phyloP scores from a whole-genome alignment of 2,113 vertebrate genomes.

The Pseudopipra pipra region DNA sequence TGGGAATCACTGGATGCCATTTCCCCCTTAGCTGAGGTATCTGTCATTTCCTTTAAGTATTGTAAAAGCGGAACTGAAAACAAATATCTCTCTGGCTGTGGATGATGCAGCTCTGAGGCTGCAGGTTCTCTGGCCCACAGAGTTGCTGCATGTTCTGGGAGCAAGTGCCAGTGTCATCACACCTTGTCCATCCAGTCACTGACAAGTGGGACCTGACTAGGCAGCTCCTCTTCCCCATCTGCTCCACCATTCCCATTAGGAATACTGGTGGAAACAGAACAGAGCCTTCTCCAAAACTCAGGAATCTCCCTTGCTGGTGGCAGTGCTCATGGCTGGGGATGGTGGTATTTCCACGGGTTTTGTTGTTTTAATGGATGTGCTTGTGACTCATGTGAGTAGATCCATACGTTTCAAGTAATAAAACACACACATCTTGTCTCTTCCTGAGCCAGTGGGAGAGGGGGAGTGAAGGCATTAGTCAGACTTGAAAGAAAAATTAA shows the following conservation, averaged over 20 bases:
- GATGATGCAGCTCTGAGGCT: background rate
- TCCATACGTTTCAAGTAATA: slow-evolving; percentile 18
- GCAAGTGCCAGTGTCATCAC: no score
- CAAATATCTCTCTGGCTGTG: background rate
- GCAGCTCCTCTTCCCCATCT: background rate
- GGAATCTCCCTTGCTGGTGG: background rate
- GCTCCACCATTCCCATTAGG: background rate
- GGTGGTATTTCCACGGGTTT: background rate
- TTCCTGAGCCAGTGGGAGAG: background rate
- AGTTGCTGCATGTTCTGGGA: fast-evolving
- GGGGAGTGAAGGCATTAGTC: background rate
- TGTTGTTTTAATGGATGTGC: background rate
- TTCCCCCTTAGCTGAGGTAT: background rate
- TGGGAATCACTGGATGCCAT: background rate
- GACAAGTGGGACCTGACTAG: background rate
- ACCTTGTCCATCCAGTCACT: background rate
- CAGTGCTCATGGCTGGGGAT: fast-evolving
- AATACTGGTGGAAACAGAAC: background rate
- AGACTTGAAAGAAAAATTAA: slow-evolving; percentile 16
- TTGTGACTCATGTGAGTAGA: slow-evolving; percentile 10
- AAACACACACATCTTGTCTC: slow-evolving; percentile 4
- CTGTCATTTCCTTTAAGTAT: background rate
- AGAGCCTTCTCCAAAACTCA: background rate
- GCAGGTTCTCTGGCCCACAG: background rate
- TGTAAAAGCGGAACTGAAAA: background rate